Evolutionary conservation across 2,113 vertebrate species (phyloP).

Genomic region (Piaya cayana): DNA sequence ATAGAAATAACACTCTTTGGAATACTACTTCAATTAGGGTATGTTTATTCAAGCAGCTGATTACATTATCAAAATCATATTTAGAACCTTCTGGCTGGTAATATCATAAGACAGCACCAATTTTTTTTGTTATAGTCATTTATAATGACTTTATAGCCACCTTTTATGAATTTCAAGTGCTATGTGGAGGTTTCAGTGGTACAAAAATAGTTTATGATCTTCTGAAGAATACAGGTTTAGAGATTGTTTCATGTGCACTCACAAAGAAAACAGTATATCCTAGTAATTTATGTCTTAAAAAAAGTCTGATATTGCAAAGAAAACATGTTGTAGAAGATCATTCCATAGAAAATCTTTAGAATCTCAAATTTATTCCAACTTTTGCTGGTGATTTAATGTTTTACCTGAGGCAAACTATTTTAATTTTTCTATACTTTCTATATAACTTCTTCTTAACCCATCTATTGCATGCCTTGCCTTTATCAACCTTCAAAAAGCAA

Average conservation of each 20-base stretch:
- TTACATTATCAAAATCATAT: conserved; percentile 25
- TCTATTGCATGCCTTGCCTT: neutral
- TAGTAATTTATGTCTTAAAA: neutral
- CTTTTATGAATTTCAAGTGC: neutral
- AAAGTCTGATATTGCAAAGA: neutral
- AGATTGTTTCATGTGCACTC: neutral
- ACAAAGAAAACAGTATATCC: neutral
- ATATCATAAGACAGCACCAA: neutral
- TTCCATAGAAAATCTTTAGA: neutral
- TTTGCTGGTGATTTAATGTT: neutral
- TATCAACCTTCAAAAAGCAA: neutral
- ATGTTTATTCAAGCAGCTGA: conserved; percentile 8
- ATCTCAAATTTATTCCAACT: neutral
- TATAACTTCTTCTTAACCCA: neutral
- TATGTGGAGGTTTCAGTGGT: neutral
- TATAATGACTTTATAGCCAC: neutral
- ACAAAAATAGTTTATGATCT: neutral
- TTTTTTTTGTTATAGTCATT: neutral
- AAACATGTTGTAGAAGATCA: neutral
- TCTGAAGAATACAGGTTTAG: neutral
- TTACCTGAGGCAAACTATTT: neutral
- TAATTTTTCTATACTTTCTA: neutral
- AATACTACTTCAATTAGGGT: conserved; percentile 14
- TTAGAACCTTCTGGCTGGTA: neutral
- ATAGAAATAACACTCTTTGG: neutral